These are phyloP conservation scores for Nematolebias whitei DNA, from an alignment of 2,113 vertebrate genomes.

Conservation along the genomic window DNA sequence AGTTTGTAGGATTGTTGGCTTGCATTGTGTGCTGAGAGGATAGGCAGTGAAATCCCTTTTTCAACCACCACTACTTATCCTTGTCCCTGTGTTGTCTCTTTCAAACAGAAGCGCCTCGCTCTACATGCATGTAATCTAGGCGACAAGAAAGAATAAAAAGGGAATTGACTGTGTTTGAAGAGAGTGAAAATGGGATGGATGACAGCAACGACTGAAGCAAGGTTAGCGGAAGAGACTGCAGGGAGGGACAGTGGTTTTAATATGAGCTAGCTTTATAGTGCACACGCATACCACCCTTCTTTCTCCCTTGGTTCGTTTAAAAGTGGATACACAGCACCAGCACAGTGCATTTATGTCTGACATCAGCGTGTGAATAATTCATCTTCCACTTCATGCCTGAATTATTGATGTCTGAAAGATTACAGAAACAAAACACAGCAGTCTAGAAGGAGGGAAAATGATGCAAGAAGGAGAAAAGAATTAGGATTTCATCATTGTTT, in stretches of 20 bases:
- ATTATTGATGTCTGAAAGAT: constrained; percentile 81
- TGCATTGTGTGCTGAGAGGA: constrained; percentile 77
- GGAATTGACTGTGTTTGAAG: constrained; percentile 67
- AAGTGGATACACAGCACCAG: constrained; percentile 51
- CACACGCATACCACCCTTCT: constrained; percentile 21
- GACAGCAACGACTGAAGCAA: constrained; percentile 42
- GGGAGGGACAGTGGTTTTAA: constrained; percentile 20
- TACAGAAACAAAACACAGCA: constrained; percentile 58
- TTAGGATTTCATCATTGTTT: constrained; percentile 69
- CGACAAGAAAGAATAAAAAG: constrained; percentile 75
- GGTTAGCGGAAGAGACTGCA: constrained; percentile 33
- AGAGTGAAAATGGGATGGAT: constrained; percentile 60
- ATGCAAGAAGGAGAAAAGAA: constrained; percentile 72
- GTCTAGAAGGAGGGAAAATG: constrained; percentile 52
- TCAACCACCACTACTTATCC: constrained; percentile 78
- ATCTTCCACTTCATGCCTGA: constrained; percentile 74
- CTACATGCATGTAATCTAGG: constrained; percentile 79
- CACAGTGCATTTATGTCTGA: constrained; percentile 63
- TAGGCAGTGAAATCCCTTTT: constrained; percentile 81
- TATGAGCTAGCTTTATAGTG: constrained; percentile 16
- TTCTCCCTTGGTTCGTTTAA: constrained; percentile 38
- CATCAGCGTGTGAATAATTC: constrained; percentile 79
- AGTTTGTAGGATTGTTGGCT: constrained; percentile 79
- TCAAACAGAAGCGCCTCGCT: constrained; percentile 73
- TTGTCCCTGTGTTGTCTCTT: constrained; percentile 76